A percentile compares a stretch with the other conserved stretches of the same genome.
phyloP scores from a whole-genome alignment of 2,113 vertebrate genomes.

The Neotoma lepida region DNA sequence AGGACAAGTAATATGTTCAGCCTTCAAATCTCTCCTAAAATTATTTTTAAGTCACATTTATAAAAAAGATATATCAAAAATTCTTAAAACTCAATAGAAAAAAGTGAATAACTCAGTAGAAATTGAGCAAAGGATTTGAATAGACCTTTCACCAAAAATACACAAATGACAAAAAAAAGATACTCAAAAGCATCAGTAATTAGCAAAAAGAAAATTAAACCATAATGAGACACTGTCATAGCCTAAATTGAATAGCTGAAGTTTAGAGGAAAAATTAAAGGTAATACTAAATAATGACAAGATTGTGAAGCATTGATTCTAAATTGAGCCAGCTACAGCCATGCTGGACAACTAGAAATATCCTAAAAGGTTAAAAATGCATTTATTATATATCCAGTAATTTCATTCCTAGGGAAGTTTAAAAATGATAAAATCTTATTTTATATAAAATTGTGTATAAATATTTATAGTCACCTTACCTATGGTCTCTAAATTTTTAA shows the following conservation, averaged over 20 bases:
- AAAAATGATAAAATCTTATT: constrained; percentile 10
- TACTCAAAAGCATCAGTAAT: not conserved
- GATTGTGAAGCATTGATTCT: not conserved
- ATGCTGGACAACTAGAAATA: not conserved
- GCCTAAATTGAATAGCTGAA: not conserved
- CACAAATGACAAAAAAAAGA: constrained; percentile 15
- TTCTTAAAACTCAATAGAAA: not conserved
- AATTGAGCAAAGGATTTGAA: not conserved
- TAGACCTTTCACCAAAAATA: not conserved
- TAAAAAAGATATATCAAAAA: not conserved
- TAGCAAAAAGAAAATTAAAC: not conserved
- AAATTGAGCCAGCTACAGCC: not conserved
- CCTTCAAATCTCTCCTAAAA: not conserved
- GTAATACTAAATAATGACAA: not conserved
- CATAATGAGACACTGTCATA: not conserved
- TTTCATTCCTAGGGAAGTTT: not conserved
- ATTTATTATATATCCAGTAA: not conserved
- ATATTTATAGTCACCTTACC: not conserved
- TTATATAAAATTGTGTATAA: not conserved
- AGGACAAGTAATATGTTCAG: not conserved
- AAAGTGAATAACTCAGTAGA: not conserved
- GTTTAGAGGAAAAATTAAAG: not conserved
- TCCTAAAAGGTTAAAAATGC: not conserved
- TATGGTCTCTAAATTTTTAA: not conserved
- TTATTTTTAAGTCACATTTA: constrained; percentile 15